Conservation (phyloP, 37 sponge, comb jelly and placozoan species). For the Amphimedon queenslandica region DNA sequence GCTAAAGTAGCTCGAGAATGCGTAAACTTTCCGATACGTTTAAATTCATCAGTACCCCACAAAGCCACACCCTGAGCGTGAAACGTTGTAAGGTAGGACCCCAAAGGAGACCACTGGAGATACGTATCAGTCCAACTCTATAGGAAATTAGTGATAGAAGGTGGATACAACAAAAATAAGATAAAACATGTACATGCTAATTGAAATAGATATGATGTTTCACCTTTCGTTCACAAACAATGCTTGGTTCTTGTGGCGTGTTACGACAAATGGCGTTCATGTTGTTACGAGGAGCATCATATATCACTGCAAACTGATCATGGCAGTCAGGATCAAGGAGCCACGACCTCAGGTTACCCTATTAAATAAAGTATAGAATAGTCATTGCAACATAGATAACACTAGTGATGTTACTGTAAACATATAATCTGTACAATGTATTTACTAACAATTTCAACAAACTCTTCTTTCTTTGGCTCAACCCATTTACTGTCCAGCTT, state of each 20-base stretch:
- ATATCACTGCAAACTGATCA: conserved; percentile 92
- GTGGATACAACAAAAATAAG: background rate
- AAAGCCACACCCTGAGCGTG: conserved; percentile 90
- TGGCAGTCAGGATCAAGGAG: conserved; percentile 73
- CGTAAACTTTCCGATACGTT: conserved; percentile 53
- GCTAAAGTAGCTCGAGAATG: conserved; percentile 71
- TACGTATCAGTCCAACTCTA: conserved; percentile 93
- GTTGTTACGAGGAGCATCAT: conserved; percentile 11
- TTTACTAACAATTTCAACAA: conserved; percentile 52
- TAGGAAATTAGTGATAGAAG: background rate
- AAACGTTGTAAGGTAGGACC: conserved; percentile 90
- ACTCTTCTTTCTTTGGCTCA: conserved; percentile 63
- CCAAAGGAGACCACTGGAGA: conserved; percentile 88
- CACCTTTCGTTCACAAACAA: conserved; percentile 70
- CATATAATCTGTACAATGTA: background rate
- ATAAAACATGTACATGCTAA: conserved; percentile 4
- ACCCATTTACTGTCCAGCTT: conserved; percentile 60
- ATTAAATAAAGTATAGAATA: background rate
- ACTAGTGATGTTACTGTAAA: no score
- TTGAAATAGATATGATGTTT: background rate
- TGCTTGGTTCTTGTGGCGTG: conserved; percentile 55
- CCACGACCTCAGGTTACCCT: conserved; percentile 95
- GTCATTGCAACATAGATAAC: background rate
- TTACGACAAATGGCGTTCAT: conserved; percentile 51
- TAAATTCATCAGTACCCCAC: conserved; percentile 87